Evolutionary conservation across 2,888 invertebrate genomes (phyloP), one percentile per base, ranked within the genome.

Genomic region (Abrostola triplasia): DNA sequence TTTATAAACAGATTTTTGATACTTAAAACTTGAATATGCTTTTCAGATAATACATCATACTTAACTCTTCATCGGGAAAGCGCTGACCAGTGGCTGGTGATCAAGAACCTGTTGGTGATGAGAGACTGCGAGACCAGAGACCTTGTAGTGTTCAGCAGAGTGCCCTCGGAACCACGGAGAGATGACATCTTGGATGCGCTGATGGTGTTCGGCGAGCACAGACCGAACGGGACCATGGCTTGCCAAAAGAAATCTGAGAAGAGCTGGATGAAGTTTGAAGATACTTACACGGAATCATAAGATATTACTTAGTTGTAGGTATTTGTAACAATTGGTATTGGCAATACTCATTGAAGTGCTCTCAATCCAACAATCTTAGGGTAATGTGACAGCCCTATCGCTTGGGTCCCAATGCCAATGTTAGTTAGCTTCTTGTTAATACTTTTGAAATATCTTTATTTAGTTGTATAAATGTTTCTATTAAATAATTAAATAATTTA

Each of bases 21-120:
- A 24, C 24, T 2, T 44, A 44, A 4, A 42, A 36, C 52, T 10
- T 38, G 53, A 6, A 48, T 36, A 12, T n/a, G 12, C 0, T 41
- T 72, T 77, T 0, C 79, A 84, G 83, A 54, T 6, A 77, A 77
- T 10, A 56, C 55, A 0, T 71, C 76, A n/a, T 67, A 70, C n/a
- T 12, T 78, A 5, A 67, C 73, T 1, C 69, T 85, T 0, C 59
- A 73, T 5, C 75, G 81, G 1, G 86, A 90, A 36, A 67, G 54
- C 5, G 75, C 85, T 0, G 86, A 88, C 61, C 90, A 90, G 60
- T 90, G 89, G 90, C 11, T 83, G 62, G 81, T 87, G 7, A 35
- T 79, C 6, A 72, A 80, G 0, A 76, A 86, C 54, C 70, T 90
- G 0, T 76, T 90, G 0, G 67, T 90, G 10, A 85, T 89, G 86